Evolutionary conservation across 2,888 invertebrate genomes (phyloP), one percentile per base, ranked within the genome.

Genomic region (Auanema freiburgensis): DNA sequence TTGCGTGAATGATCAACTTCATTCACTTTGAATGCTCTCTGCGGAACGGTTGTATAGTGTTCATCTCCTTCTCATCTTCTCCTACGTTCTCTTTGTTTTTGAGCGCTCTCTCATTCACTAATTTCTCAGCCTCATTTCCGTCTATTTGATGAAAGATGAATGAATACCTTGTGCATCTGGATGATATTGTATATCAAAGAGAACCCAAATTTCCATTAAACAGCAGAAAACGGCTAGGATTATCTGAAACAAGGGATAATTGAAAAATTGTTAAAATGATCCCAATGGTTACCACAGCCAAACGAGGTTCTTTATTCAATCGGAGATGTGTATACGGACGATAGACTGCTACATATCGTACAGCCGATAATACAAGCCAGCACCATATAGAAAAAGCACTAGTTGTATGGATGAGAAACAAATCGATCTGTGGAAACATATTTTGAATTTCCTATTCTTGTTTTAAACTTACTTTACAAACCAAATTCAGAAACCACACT

Each of bases 361-460:
- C 74, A 0, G 77, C 76, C 1, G 76, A 78, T 24, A 80, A 68
- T 14, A 80, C 72, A 55, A 80, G 65, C 80, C 80, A 80, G 60
- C 80, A 80, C 78, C 79, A 80, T 56, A 80, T 78, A 40, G 74
- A 72, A 64, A 80, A 80, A 33, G 80, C 79, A 14, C 73, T 73
- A 8, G 79, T 75, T 6, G 79, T 65, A 66, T 80, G 80, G 65
- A 80, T 80, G 4, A 79, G 67, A 67, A 80, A 80, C 21, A 78
- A 61, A 41, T 76, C 74, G 23, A 80, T 49, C 79, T 80, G 70
- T 16, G 78, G n/a, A 70, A 21, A 12, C 54, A 40, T n/a, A 57
- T 57, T 57, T 51, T 21, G 14, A 21, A 14, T 3, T 57, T 42
- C 43, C 23, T 18, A 14, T 21, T 53, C 52, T 52, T 16, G 6